These are phyloP conservation scores for Drosophila subpulchrella DNA, from an alignment of 1,140 invertebrate genomes.

Conservation along the genomic window DNA sequence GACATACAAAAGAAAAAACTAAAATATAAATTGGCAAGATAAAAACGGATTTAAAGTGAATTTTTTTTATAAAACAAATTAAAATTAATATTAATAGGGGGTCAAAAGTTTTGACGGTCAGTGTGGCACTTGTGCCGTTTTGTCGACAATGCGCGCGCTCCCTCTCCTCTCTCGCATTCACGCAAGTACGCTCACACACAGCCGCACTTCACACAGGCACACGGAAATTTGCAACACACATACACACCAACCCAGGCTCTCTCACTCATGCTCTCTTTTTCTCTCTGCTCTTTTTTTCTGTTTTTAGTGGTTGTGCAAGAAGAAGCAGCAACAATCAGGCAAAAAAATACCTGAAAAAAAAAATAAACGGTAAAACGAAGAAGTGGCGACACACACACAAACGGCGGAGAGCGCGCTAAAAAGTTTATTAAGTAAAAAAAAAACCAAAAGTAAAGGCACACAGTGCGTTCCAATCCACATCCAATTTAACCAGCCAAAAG, in stretches of 20 bases:
- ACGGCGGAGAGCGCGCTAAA: constrained; percentile 71
- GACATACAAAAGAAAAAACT: too few species aligned
- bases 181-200: constrained; percentile 64
- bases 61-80: too few species aligned
- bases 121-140: constrained; percentile 78
- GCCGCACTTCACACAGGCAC: constrained; percentile 35
- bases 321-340: constrained; percentile 81
- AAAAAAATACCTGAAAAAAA: constrained; percentile 81
- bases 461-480: constrained; percentile 56
- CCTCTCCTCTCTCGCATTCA: constrained; percentile 74
- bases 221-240: constrained; percentile 61
- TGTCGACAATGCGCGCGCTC: constrained; percentile 76
- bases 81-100: background rate
- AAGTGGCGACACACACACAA: constrained; percentile 70
- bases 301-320: constrained; percentile 83
- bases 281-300: constrained; percentile 67
- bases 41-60: too few species aligned
- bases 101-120: constrained; percentile 46
- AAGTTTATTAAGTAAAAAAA: constrained; percentile 79
- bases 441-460: constrained; percentile 69
- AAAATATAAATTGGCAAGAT: too few species aligned
- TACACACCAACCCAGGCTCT: constrained; percentile 57
- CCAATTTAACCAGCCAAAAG: constrained; percentile 39
- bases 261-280: constrained; percentile 55
- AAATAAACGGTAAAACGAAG: constrained; percentile 84